Evolutionary conservation across 2,113 vertebrate genomes (phyloP).

Genomic region (Lipotes vexillifer): DNA sequence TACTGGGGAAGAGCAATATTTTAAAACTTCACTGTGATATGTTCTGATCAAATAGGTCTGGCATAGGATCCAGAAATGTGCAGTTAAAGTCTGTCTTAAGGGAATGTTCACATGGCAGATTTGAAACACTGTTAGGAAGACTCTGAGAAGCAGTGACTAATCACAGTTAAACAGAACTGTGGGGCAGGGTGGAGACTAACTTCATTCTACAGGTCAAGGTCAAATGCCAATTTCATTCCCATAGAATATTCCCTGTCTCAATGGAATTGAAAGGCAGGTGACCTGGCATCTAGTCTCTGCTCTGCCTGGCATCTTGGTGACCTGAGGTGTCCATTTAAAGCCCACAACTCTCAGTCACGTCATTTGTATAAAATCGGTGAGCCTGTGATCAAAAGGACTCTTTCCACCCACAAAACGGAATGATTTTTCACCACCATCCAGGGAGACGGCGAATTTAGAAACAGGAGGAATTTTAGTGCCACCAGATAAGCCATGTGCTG

Average conservation of each 20-base stretch:
- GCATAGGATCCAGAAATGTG: neutral
- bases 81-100: neutral
- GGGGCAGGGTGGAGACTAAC: neutral
- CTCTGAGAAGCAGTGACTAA: neutral
- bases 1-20: neutral
- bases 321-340: neutral
- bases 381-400: neutral
- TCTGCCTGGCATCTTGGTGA: neutral
- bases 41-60: neutral
- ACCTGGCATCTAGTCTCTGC: neutral
- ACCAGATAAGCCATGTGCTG: neutral
- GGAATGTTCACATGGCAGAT: neutral
- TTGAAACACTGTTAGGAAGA: neutral
- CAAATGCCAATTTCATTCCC: neutral
- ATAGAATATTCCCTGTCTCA: neutral
- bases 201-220: neutral
- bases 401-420: neutral
- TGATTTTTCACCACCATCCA: neutral
- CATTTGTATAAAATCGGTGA: neutral
- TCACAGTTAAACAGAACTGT: neutral
- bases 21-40: neutral
- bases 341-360: neutral
- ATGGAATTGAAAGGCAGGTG: neutral
- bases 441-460: neutral
- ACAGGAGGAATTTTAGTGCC: neutral